Base-by-base conservation (phyloP, 1,140 invertebrate genomes). In the Drosophila persimilis region DNA sequence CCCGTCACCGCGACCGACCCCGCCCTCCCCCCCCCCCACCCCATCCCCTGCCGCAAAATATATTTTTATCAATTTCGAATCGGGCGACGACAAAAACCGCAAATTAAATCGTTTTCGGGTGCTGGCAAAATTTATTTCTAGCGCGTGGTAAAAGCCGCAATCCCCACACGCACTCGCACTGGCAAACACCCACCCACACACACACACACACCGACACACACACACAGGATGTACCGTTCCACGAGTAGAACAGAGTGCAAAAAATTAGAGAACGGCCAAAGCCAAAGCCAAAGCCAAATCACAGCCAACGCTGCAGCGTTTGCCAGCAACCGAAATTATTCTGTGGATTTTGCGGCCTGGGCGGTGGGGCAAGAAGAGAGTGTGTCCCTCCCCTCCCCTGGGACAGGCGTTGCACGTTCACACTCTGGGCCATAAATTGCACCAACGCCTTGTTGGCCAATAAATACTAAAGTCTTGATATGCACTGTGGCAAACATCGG, bases 41-140 rank as follows among this genome's bases (percentile, higher is more conserved):
- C 3, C 47, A 26, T 31, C 43, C 67, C 56, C 7, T 29, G 6
- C 0, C 6, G 3, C 39, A 67, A 77, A 81, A 81, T 69, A 73
- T 11, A 73, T 75, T 85, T 80, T 80, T 73, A 80, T 80, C 72
- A 80, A 80, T 85, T 84, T 80, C 46, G 63, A 58, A 58, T 77
- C 35, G 65, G 22, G 72, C 15, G 47, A 39, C 88, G 77, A 72
- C 63, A 77, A 70, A 75, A 88, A 77, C 83, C 83, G 79, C 83
- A 88, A 88, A 88, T 88, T 88, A 88, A 88, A 88, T 88, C 83
- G 83, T 73, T 81, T 44, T 66, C 81, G 66, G 71, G 70, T 45
- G 54, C 65, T 74, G 61, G 67, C 61, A 48, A 76, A 89, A 88
- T 88, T 88, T 88, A 88, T 88, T 83, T 86, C 66, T 70, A 71